Percentiles rank a stretch among this genome's conserved stretches.
Evolutionary conservation across 2,797 vertebrate species (phyloP).

Genomic region (Cygnus olor): DNA sequence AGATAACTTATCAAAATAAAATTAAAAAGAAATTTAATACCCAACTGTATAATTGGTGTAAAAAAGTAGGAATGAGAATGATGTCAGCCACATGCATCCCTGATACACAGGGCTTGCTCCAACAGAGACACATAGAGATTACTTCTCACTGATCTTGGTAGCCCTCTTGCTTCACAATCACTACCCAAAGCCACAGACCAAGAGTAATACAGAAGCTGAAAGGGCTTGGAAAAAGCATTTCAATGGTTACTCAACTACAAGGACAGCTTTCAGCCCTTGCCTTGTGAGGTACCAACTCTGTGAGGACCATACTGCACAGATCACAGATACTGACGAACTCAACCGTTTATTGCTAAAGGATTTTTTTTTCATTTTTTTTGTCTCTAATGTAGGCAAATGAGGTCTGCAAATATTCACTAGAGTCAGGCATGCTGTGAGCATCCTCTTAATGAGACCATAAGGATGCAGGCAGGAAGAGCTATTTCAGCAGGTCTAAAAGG

Average conservation of each 20-base stretch:
- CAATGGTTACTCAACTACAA: constrained; percentile 11
- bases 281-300: constrained; percentile 53
- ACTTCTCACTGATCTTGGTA: not conserved
- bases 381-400: constrained; percentile 85
- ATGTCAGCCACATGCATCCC: not conserved
- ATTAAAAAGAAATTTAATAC: not conserved
- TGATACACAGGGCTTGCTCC: not conserved
- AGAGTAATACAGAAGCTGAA: not conserved
- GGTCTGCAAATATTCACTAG: constrained; percentile 79
- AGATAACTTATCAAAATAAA: not conserved
- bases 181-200: not conserved
- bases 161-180: not conserved
- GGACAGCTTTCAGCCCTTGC: constrained; percentile 20
- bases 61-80: not conserved
- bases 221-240: not conserved
- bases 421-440: constrained; percentile 80
- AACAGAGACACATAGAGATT: not conserved
- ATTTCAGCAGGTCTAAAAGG: constrained; percentile 76
- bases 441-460: constrained; percentile 79
- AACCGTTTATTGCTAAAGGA: constrained; percentile 62
- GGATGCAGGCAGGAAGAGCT: constrained; percentile 77
- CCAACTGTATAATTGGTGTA: not conserved
- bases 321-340: constrained; percentile 68
- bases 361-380: constrained; percentile 64
- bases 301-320: constrained; percentile 63